Percentiles rank a stretch among this genome's conserved stretches.
Conservation (phyloP, 2,113 vertebrate genomes). For the Himantopus leucocephalus region DNA sequence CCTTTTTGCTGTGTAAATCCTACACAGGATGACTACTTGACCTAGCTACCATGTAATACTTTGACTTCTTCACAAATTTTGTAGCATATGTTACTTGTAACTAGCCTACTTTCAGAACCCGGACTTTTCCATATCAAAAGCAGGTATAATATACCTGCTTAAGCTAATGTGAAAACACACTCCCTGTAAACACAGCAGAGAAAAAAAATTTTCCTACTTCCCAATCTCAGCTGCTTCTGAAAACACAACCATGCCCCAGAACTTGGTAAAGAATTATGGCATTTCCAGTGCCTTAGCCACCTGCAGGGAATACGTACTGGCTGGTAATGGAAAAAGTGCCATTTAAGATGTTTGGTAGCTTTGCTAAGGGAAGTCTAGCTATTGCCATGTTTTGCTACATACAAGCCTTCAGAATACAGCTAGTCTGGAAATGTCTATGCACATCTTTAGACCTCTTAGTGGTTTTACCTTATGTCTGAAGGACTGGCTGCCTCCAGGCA, state of each 20-base stretch:
- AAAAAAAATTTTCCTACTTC: background rate
- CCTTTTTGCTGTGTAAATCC: background rate
- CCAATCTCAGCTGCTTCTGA: background rate
- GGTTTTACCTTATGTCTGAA: background rate
- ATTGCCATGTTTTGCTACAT: background rate
- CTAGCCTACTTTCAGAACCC: background rate
- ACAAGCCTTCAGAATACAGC: background rate
- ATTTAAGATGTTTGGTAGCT: background rate
- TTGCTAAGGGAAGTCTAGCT: background rate
- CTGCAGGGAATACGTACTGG: background rate
- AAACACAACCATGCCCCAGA: background rate
- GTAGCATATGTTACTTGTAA: background rate
- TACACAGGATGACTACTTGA: background rate
- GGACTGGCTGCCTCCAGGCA: no score
- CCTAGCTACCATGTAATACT: background rate
- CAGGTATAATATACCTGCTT: background rate
- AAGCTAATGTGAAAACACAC: background rate
- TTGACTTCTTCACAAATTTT: background rate
- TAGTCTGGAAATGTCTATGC: background rate
- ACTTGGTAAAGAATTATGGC: background rate
- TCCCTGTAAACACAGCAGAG: background rate
- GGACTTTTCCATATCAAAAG: background rate
- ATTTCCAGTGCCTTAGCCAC: background rate
- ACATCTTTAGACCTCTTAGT: background rate
- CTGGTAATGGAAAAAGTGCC: background rate